phyloP scores from a whole-genome alignment of 2,113 vertebrate genomes.

The Poecile atricapillus region DNA sequence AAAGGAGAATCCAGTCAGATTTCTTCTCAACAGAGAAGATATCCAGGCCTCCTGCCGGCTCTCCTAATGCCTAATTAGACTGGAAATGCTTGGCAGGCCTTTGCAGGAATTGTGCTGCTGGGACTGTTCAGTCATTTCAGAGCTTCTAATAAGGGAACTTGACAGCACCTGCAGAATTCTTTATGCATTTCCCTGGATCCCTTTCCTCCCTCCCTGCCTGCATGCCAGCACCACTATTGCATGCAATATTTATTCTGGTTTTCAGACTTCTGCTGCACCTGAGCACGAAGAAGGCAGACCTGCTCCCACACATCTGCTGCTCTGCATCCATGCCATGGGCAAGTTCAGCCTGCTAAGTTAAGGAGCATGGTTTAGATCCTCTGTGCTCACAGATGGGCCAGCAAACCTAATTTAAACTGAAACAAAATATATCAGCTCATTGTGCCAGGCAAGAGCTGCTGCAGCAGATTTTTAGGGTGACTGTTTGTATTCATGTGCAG shows the following conservation, averaged over 20 bases:
- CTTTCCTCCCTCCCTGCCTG: background rate
- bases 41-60: background rate
- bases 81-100: slow-evolving; percentile 19
- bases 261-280: background rate
- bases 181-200: background rate
- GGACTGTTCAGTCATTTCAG: background rate
- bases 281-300: background rate
- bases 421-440: slow-evolving; percentile 34
- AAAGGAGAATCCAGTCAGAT: background rate
- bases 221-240: background rate
- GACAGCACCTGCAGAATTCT: background rate
- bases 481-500: slow-evolving; percentile 30
- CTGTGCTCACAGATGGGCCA: background rate
- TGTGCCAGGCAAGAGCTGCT: slow-evolving; percentile 1
- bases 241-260: background rate
- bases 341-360: background rate
- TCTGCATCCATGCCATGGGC: background rate
- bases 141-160: background rate
- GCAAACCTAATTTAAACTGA: background rate
- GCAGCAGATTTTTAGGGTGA: slow-evolving; percentile 32
- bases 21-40: background rate
- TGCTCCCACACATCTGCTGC: background rate
- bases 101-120: background rate
- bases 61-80: slow-evolving; percentile 34
- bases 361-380: background rate